phyloP scores from a whole-genome alignment of 2,888 invertebrate genomes.

The Cantharis nigra region DNA sequence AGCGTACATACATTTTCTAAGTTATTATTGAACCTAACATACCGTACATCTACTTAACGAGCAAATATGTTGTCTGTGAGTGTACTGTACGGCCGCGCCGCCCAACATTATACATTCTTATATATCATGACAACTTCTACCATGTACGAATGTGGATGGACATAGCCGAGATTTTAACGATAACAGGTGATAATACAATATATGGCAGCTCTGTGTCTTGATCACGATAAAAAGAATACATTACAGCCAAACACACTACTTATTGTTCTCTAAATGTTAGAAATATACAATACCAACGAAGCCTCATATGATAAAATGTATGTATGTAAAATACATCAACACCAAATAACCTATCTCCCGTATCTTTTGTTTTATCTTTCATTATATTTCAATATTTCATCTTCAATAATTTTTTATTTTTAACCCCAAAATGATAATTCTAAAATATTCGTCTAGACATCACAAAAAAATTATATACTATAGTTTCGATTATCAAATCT shows the following conservation, averaged over 20 bases:
- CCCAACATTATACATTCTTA: constrained; percentile 20
- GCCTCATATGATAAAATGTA: background rate
- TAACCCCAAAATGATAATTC: background rate
- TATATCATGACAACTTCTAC: constrained; percentile 14
- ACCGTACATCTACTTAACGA: constrained; percentile 26
- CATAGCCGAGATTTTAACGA: constrained; percentile 26
- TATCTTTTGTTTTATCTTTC: background rate
- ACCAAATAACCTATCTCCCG: background rate
- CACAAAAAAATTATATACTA: background rate
- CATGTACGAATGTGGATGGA: constrained; percentile 17
- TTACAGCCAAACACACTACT: constrained; percentile 32
- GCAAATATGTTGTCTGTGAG: constrained; percentile 22
- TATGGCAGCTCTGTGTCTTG: constrained; percentile 10
- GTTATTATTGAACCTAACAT: constrained; percentile 13
- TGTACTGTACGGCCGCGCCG: constrained; percentile 20
- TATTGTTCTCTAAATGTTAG: constrained; percentile 38
- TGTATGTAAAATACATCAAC: background rate
- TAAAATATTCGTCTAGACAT: background rate
- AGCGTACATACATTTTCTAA: constrained; percentile 8
- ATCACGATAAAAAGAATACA: constrained; percentile 6
- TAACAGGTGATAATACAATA: constrained; percentile 29
- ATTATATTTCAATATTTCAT: background rate
- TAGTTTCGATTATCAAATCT: background rate
- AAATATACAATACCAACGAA: constrained; percentile 14
- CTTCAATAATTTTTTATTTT: background rate